Conservation (phyloP, 2,797 vertebrate genomes). For the Lophius americanus region DNA sequence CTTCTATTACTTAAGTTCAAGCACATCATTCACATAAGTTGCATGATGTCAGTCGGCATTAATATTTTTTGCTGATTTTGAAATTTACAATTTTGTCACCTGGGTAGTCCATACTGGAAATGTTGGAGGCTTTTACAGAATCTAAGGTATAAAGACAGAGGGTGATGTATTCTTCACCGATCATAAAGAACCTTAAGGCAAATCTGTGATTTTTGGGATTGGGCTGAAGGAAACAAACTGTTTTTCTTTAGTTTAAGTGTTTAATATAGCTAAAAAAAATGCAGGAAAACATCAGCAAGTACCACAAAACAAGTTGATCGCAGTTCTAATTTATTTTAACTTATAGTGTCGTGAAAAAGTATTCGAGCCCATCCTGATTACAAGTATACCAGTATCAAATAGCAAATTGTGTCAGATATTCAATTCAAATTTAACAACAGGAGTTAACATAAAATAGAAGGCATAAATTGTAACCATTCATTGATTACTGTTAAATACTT, state of each 20-base stretch:
- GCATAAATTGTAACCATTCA: too few relatives aligned
- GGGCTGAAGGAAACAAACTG: not conserved
- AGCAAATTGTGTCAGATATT: too few relatives aligned
- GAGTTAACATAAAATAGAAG: too few relatives aligned
- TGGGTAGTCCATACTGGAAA: not conserved
- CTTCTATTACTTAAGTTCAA: not conserved
- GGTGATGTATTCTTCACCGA: not conserved
- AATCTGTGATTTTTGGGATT: constrained; percentile 1
- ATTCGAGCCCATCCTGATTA: too few relatives aligned
- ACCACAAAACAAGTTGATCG: too few relatives aligned
- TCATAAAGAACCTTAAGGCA: not conserved
- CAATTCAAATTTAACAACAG: too few relatives aligned
- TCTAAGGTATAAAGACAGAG: not conserved
- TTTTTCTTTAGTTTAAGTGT: constrained; percentile 8
- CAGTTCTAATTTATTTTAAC: too few relatives aligned
- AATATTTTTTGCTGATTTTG: not conserved
- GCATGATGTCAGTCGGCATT: not conserved
- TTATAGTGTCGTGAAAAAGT: too few relatives aligned
- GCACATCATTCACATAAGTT: too few relatives aligned
- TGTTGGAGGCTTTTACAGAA: not conserved
- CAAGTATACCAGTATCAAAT: too few relatives aligned
- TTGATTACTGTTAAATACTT: too few relatives aligned
- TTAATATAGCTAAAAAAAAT: not conserved
- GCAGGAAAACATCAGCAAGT: constrained; percentile 8
- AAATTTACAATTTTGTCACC: not conserved